Conservation (phyloP, 1,140 invertebrate species). For the Idris sp. region DNA sequence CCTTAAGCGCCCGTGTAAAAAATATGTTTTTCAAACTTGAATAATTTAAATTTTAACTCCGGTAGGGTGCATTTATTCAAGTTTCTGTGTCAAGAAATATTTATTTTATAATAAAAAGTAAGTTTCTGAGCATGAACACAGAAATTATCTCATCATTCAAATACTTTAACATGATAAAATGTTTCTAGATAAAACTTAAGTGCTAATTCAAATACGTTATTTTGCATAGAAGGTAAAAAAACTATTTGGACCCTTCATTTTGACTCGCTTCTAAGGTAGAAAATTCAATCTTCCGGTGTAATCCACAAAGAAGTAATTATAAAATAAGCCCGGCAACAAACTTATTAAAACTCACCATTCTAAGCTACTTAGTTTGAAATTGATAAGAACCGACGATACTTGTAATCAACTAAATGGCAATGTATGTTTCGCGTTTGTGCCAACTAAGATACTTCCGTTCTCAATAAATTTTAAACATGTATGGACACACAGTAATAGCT, state of each 20-base stretch:
- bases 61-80: no score
- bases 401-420: slow-evolving; percentile 30
- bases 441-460: slow-evolving; percentile 28
- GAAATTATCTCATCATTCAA: no score
- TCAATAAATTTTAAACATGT: slow-evolving; percentile 54
- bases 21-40: no score
- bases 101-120: no score
- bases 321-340: slow-evolving; percentile 32
- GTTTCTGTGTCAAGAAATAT: no score
- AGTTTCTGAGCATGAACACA: no score
- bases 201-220: no score
- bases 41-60: no score
- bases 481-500: slow-evolving; percentile 53
- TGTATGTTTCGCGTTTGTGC: slow-evolving; percentile 3
- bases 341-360: slow-evolving; percentile 36
- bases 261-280: slow-evolving; percentile 11
- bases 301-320: slow-evolving; percentile 41
- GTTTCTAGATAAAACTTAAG: no score
- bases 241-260: slow-evolving; percentile 6
- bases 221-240: no score
- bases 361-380: slow-evolving; percentile 33
- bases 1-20: no score
- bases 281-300: slow-evolving; percentile 23
- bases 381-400: slow-evolving; percentile 29
- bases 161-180: no score